Evolutionary conservation across 2,113 vertebrate species (phyloP).

Genomic region (Hypocryptadius cinnamomeus): DNA sequence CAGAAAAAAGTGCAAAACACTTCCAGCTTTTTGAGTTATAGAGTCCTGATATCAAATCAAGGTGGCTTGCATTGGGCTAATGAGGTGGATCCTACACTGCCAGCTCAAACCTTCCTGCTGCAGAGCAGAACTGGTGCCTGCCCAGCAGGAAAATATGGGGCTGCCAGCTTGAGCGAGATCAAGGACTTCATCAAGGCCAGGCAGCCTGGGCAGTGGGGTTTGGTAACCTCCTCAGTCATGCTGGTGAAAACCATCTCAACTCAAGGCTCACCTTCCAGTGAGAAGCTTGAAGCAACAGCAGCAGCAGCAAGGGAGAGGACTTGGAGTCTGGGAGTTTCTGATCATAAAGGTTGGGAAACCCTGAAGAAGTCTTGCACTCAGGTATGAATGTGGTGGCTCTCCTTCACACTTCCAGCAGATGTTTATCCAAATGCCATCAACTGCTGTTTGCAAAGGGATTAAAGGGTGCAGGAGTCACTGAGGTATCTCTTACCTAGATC

Average conservation of each 20-base stretch:
- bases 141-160: fast-evolving
- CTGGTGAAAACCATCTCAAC: not conserved
- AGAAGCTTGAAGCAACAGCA: not conserved
- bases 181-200: not conserved
- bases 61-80: not conserved
- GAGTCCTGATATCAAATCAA: not conserved
- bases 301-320: not conserved
- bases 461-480: not conserved
- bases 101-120: not conserved
- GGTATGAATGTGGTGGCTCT: not conserved
- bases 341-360: not conserved
- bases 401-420: not conserved
- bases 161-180: not conserved
- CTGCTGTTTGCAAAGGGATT: not conserved
- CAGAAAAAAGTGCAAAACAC: not conserved
- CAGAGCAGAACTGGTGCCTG: not conserved
- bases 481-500: not conserved
- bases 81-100: not conserved
- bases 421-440: not conserved
- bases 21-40: not conserved
- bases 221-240: fast-evolving
- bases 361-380: not conserved
- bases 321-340: not conserved
- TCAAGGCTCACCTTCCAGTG: not conserved
- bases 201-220: not conserved